Evolutionary conservation across 2,888 invertebrate species (phyloP).

Genomic region (Cosmopolites sordidus): DNA sequence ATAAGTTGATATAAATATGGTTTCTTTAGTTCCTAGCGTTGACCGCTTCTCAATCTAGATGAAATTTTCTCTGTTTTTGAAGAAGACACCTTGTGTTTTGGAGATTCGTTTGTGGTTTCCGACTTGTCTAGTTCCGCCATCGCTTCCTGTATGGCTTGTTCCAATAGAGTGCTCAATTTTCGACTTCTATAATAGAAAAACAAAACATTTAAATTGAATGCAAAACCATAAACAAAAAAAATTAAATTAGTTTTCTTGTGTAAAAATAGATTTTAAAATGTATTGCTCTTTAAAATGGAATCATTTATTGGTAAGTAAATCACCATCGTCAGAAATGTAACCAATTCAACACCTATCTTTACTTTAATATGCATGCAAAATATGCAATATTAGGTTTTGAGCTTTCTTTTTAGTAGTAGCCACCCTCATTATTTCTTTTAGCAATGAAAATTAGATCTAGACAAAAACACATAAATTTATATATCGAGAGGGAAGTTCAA

Average conservation of each 20-base stretch:
- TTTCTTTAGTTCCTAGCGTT: constrained; percentile 34
- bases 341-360: too few relatives aligned
- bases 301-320: background rate
- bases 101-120: constrained; percentile 30
- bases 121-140: constrained; percentile 80
- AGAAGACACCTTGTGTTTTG: constrained; percentile 25
- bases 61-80: constrained; percentile 35
- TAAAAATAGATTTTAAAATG: background rate
- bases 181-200: constrained; percentile 66
- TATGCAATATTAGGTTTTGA: too few relatives aligned
- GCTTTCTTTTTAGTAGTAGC: too few relatives aligned
- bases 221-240: background rate
- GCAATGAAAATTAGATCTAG: too few relatives aligned
- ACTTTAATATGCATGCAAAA: too few relatives aligned
- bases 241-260: background rate
- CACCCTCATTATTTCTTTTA: too few relatives aligned
- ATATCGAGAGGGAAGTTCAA: too few relatives aligned
- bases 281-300: background rate
- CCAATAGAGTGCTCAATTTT: constrained; percentile 85
- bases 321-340: too few relatives aligned
- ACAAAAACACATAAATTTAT: too few relatives aligned
- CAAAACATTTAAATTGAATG: too few relatives aligned
- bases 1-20: constrained; percentile 19
- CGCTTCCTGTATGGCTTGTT: constrained; percentile 89
- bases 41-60: constrained; percentile 53